These are phyloP conservation scores for Mesochorus sp. DNA, from an alignment of 2,888 invertebrate species.

Conservation along the genomic window DNA sequence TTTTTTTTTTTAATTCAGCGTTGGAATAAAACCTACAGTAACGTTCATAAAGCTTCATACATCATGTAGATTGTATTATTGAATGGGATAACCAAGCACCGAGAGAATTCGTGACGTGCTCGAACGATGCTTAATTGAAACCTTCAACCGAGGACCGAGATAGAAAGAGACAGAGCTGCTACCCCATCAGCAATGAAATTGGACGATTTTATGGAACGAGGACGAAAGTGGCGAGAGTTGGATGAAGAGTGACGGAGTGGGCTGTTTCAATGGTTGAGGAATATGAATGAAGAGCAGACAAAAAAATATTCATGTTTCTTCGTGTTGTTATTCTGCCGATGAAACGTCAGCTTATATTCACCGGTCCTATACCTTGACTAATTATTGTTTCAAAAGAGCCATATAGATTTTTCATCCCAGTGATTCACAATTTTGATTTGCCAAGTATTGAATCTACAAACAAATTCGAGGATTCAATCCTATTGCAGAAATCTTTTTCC, in stretches of 20 bases:
- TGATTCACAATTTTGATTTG: too few species aligned
- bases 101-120: slow-evolving; percentile 17
- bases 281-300: slow-evolving; percentile 1
- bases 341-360: slow-evolving; percentile 23
- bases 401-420: too few species aligned
- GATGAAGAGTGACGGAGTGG: slow-evolving; percentile 1
- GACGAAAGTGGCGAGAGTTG: background rate
- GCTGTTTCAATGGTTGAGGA: background rate
- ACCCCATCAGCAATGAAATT: slow-evolving; percentile 4
- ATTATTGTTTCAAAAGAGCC: too few species aligned
- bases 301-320: slow-evolving; percentile 44
- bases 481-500: background rate
- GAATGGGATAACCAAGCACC: background rate
- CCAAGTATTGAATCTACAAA: too few species aligned
- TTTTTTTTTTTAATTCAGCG: background rate
- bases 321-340: slow-evolving; percentile 43
- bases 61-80: background rate
- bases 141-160: background rate
- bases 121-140: slow-evolving; percentile 36
- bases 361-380: background rate
- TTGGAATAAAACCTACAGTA: too few species aligned
- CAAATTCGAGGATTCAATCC: too few species aligned
- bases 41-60: background rate
- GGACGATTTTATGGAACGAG: slow-evolving; percentile 33
- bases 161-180: background rate